phyloP scores from a whole-genome alignment of 2,113 vertebrate genomes.

The Narcine bancroftii region DNA sequence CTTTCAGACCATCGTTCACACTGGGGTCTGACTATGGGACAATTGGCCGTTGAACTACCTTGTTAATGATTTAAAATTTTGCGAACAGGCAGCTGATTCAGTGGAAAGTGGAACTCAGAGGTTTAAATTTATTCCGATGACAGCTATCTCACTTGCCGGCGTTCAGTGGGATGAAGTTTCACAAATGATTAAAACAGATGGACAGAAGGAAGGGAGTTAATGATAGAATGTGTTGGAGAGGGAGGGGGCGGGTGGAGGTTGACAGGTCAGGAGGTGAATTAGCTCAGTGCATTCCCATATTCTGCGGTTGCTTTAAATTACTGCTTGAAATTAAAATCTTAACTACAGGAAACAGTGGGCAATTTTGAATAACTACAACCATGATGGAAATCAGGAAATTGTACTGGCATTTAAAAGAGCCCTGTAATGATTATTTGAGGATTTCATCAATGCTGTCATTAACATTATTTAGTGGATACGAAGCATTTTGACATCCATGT shows the following conservation, averaged over 20 bases:
- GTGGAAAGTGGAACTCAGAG: conserved; percentile 17
- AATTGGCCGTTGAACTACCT: not conserved
- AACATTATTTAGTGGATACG: not conserved
- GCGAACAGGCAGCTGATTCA: conserved; percentile 14
- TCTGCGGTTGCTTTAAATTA: conserved; percentile 35
- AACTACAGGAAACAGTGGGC: conserved; percentile 37
- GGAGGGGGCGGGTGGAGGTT: not conserved
- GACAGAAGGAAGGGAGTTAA: conserved; percentile 3
- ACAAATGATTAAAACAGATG: conserved; percentile 32
- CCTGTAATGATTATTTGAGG: not conserved
- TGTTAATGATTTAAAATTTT: not conserved
- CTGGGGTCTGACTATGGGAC: not conserved
- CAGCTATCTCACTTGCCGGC: conserved; percentile 24
- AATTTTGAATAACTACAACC: not conserved
- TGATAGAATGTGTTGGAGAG: conserved; percentile 16
- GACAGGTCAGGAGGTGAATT: conserved; percentile 31
- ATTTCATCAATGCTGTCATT: not conserved
- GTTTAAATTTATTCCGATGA: conserved; percentile 24
- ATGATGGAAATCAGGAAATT: conserved; percentile 11
- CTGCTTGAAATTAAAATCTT: conserved; percentile 13
- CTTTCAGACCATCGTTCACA: not conserved
- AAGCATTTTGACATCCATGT: not conserved
- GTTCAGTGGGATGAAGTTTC: conserved; percentile 5
- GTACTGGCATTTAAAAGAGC: conserved; percentile 1
- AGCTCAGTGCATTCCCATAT: conserved; percentile 19